Evolutionary conservation across 2,888 invertebrate species (phyloP).

Genomic region (Pteria penguin): DNA sequence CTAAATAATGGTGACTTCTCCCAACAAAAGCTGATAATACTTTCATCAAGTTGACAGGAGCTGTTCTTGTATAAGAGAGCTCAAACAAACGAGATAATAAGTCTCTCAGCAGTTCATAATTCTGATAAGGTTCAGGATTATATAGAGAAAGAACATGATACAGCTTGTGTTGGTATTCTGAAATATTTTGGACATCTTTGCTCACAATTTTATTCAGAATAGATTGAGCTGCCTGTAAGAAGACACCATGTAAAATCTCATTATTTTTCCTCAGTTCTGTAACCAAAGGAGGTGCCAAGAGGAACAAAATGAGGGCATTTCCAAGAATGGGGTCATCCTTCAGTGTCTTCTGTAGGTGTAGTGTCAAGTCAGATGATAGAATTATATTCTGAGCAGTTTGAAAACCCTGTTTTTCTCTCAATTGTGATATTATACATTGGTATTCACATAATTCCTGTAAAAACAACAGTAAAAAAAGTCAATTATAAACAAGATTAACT

Average conservation of each 20-base stretch:
- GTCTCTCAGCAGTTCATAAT: conserved; percentile 62
- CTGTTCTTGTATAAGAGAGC: conserved; percentile 41
- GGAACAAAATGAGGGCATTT: conserved; percentile 53
- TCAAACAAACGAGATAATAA: conserved; percentile 64
- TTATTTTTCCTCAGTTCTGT: conserved; percentile 54
- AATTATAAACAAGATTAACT: too few species aligned
- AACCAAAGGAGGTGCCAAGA: conserved; percentile 42
- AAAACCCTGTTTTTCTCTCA: not conserved
- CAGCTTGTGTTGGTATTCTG: conserved; percentile 39
- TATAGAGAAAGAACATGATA: conserved; percentile 64
- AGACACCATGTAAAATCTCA: conserved; percentile 62
- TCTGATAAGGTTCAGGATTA: conserved; percentile 61
- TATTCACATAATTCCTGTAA: conserved; percentile 72
- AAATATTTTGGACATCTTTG: conserved; percentile 27
- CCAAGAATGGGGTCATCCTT: conserved; percentile 59
- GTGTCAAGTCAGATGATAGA: conserved; percentile 51
- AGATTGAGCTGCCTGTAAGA: conserved; percentile 60
- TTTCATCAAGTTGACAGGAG: conserved; percentile 42
- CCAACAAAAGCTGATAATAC: conserved; percentile 67
- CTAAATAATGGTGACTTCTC: conserved; percentile 54
- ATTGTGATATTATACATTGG: conserved; percentile 30
- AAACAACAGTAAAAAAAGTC: conserved; percentile 21
- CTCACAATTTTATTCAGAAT: conserved; percentile 56
- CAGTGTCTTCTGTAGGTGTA: conserved; percentile 54
- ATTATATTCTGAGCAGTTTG: conserved; percentile 19